phyloP scores from a whole-genome alignment of 2,113 vertebrate genomes.

The Plecturocebus donacophilus region DNA sequence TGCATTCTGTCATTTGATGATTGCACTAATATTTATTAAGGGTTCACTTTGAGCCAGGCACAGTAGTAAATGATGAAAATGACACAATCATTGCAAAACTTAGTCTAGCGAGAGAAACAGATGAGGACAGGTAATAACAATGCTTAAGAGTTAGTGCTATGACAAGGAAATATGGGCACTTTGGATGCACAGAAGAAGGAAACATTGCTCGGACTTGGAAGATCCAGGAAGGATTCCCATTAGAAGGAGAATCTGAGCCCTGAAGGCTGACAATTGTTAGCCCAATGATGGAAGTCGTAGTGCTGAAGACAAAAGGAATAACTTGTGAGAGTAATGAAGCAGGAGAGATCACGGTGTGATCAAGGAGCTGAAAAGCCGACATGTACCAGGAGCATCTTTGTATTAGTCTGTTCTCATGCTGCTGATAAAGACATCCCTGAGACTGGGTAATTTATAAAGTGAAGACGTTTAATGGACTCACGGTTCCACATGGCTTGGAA shows the following conservation, averaged over 20 bases:
- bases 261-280: neutral
- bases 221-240: neutral
- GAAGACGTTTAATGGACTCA: no score
- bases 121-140: neutral
- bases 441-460: no score
- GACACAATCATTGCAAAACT: neutral
- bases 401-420: no score
- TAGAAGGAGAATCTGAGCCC: neutral
- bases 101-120: neutral
- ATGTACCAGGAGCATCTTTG: no score
- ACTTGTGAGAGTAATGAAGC: neutral
- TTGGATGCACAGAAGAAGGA: neutral
- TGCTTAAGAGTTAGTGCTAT: neutral
- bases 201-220: neutral
- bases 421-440: no score
- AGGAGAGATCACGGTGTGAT: neutral
- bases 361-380: neutral
- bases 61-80: neutral
- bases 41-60: neutral
- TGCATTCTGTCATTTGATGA: neutral
- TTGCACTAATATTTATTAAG: neutral
- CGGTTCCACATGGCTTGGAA: no score
- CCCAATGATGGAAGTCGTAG: neutral
- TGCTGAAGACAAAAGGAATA: neutral
- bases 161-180: no score